Percentiles rank a stretch among this genome's conserved stretches.
These are phyloP conservation scores for Motacilla alba DNA, from an alignment of 2,113 vertebrate species.

Conservation along the genomic window DNA sequence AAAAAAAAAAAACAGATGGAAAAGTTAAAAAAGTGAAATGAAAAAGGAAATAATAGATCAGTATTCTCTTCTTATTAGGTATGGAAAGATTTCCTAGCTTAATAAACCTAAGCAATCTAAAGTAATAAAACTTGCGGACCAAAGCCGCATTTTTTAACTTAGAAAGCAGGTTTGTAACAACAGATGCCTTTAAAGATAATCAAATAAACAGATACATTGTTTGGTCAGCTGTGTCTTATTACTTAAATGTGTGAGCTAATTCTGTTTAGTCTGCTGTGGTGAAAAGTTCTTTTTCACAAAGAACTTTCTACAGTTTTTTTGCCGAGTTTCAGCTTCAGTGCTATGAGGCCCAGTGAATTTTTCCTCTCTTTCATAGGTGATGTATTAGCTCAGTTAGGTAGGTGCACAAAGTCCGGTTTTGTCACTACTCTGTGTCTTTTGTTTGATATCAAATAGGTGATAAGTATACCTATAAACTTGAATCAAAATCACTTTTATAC, in stretches of 20 bases:
- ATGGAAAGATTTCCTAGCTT: neutral
- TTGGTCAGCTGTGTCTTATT: conserved; percentile 69
- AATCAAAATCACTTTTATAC: neutral
- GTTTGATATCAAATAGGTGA: neutral
- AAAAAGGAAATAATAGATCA: neutral
- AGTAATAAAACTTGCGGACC: conserved; percentile 11
- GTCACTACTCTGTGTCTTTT: neutral
- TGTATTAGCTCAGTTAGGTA: neutral
- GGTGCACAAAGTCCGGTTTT: neutral
- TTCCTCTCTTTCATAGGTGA: neutral
- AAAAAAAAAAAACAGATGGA: neutral
- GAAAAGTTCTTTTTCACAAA: conserved; percentile 1
- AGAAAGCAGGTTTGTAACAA: neutral
- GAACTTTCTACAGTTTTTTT: neutral
- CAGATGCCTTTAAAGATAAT: conserved; percentile 52
- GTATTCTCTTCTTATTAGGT: neutral
- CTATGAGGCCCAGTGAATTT: neutral
- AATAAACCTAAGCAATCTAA: neutral
- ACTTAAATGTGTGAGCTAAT: conserved; percentile 56
- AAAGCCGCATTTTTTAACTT: conserved; percentile 18
- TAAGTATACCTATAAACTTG: neutral
- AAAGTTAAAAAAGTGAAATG: neutral
- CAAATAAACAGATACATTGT: conserved; percentile 62
- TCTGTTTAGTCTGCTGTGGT: conserved; percentile 51
- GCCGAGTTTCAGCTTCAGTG: neutral